Conservation (phyloP, 2,888 invertebrate species). For the Ophion obscuratus region DNA sequence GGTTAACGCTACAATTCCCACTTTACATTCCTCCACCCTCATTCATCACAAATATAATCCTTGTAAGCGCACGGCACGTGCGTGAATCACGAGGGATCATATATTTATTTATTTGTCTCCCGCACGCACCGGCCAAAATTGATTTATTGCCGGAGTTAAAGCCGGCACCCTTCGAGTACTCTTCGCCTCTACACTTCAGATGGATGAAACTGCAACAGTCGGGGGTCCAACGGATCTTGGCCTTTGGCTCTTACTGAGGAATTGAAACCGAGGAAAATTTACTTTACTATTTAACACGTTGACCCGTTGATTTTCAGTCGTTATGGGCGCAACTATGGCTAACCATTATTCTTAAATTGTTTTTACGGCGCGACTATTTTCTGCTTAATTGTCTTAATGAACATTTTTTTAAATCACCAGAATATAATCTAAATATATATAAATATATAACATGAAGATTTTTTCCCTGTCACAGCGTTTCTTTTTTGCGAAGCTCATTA, state of each 20-base stretch:
- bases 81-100: slow-evolving; percentile 16
- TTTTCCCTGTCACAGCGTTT: no score
- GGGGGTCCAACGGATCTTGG: background rate
- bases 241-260: background rate
- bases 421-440: no score
- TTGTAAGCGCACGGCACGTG: slow-evolving; percentile 16
- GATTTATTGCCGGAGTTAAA: slow-evolving; percentile 23
- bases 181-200: background rate
- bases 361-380: no score
- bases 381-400: no score
- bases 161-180: background rate
- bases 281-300: background rate
- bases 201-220: background rate
- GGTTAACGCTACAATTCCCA: slow-evolving; percentile 46
- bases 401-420: no score
- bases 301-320: background rate
- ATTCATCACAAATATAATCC: slow-evolving; percentile 48
- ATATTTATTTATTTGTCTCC: slow-evolving; percentile 8
- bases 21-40: slow-evolving; percentile 20
- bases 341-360: no score
- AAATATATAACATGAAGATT: no score
- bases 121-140: background rate
- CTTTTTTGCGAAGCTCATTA: no score
- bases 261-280: background rate
- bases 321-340: background rate